Conservation (phyloP, 2,113 vertebrate species). For the Ceyx margarethae region DNA sequence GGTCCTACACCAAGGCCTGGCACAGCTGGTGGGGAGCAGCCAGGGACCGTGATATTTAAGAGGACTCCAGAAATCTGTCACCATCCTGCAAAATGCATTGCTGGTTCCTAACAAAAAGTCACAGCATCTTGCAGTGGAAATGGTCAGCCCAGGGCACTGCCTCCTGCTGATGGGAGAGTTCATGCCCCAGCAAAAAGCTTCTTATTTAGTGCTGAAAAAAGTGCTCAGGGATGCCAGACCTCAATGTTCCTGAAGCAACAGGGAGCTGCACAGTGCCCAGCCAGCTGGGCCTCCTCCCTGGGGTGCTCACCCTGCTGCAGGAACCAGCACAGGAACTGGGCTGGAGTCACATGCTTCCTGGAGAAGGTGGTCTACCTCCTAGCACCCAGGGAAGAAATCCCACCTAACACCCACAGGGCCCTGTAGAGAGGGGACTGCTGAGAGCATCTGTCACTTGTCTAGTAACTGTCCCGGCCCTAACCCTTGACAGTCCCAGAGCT, state of each 20-base stretch:
- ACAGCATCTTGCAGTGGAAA: background rate
- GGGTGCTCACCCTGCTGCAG: background rate
- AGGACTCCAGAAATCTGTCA: background rate
- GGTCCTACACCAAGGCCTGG: background rate
- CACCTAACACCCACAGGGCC: background rate
- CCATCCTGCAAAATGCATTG: background rate
- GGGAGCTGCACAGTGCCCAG: background rate
- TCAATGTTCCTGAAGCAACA: background rate
- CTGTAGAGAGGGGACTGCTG: background rate
- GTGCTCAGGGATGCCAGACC: background rate
- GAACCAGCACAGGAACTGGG: background rate
- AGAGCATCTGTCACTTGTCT: no score
- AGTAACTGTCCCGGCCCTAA: no score
- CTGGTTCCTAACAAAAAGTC: background rate
- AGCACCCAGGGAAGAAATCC: background rate
- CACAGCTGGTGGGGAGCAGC: background rate
- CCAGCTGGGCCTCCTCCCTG: background rate
- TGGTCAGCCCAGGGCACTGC: background rate
- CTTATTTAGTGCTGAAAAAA: background rate
- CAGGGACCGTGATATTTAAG: fast-evolving
- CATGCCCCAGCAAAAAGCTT: background rate
- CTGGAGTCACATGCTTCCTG: background rate
- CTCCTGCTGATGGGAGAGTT: background rate
- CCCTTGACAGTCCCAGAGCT: background rate
- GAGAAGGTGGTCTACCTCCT: background rate